These are phyloP conservation scores for Megalopta genalis DNA, from an alignment of 1,140 invertebrate species.

Conservation along the genomic window DNA sequence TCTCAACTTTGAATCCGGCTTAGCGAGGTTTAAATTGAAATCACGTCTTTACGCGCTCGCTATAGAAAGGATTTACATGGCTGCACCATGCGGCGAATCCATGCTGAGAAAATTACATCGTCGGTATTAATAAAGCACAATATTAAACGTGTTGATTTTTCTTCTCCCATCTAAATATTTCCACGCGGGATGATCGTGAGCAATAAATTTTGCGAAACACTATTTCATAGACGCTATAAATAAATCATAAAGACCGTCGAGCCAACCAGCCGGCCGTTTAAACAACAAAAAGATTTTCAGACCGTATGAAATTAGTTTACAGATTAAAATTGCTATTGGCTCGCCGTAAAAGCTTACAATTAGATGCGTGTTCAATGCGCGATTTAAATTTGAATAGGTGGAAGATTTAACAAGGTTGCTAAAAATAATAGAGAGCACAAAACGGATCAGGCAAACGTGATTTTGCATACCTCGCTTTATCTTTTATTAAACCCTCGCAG, in stretches of 20 bases:
- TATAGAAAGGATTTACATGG: constrained; percentile 5
- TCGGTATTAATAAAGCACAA: constrained; percentile 32
- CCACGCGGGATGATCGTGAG: neutral
- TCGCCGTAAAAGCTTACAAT: no score
- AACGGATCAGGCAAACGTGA: no score
- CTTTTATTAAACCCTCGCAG: no score
- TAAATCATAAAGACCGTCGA: constrained; percentile 3
- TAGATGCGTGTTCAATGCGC: no score
- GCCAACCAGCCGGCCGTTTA: constrained; percentile 1
- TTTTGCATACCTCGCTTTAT: no score
- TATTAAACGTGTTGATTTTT: constrained; percentile 25
- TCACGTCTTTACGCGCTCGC: constrained; percentile 2
- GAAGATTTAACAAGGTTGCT: no score
- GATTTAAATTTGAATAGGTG: no score
- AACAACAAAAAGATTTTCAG: neutral
- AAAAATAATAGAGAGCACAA: no score
- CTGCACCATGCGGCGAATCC: constrained; percentile 4
- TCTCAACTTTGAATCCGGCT: constrained; percentile 21
- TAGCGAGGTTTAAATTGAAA: constrained; percentile 33
- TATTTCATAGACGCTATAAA: constrained; percentile 1
- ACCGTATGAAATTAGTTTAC: no score
- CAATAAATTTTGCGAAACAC: constrained; percentile 12
- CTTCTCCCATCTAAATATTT: neutral
- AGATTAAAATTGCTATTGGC: no score
- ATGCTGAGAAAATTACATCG: constrained; percentile 40